Evolutionary conservation across 92 coral and sea anemone genomes (phyloP).

Genomic region (Bergia puertoricense): DNA sequence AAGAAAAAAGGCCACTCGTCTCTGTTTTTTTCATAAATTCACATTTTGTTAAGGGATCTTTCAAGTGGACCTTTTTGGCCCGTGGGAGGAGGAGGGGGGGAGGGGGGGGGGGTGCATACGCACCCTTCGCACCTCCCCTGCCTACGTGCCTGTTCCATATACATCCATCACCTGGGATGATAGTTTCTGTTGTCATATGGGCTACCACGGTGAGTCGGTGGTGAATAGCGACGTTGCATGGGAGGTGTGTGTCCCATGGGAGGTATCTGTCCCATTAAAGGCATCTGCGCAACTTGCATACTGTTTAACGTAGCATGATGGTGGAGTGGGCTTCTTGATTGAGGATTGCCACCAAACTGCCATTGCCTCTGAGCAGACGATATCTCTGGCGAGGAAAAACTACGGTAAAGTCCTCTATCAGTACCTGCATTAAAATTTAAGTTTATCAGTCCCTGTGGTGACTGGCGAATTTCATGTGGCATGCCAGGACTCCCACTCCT

Average conservation of each 20-base stretch:
- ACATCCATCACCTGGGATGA: not conserved
- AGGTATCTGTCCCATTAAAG: not conserved
- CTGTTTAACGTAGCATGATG: conserved; percentile 20
- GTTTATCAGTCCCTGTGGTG: not conserved
- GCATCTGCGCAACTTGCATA: not conserved
- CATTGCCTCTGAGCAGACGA: conserved; percentile 11
- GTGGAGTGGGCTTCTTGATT: conserved; percentile 22
- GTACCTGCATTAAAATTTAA: not conserved
- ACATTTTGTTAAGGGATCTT: too few species aligned
- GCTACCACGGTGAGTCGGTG: not conserved
- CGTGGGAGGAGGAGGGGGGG: too few species aligned
- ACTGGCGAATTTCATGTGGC: conserved; percentile 2
- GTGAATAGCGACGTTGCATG: not conserved
- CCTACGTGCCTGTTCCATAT: not conserved
- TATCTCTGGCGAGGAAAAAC: conserved; percentile 15
- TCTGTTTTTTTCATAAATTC: too few species aligned
- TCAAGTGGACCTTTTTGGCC: too few species aligned
- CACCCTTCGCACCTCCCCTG: too few species aligned
- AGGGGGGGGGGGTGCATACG: too few species aligned
- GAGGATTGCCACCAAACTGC: conserved; percentile 23
- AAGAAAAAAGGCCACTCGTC: too few species aligned
- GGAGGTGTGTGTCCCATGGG: not conserved
- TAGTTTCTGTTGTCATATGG: not conserved
- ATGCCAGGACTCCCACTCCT: conserved; percentile 29
- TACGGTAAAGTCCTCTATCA: conserved; percentile 10